Percentiles rank a stretch among this genome's conserved stretches.
Evolutionary conservation across 2,113 vertebrate genomes (phyloP).

Genomic region (Ailurus styani): DNA sequence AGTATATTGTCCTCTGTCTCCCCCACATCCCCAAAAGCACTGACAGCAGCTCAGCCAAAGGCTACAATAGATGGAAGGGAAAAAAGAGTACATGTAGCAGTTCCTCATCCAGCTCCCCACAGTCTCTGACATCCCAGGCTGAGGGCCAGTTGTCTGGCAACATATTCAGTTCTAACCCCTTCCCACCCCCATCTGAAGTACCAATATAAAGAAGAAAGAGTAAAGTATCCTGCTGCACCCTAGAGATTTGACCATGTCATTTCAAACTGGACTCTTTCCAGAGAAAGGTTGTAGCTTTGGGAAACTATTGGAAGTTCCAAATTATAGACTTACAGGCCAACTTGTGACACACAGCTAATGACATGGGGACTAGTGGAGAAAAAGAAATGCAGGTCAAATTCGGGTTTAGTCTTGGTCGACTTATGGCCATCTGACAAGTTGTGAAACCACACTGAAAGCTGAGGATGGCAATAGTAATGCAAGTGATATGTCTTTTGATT

Average conservation of each 20-base stretch:
- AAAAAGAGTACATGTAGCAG: neutral
- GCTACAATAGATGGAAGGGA: neutral
- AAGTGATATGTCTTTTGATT: neutral
- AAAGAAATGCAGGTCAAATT: neutral
- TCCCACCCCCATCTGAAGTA: neutral
- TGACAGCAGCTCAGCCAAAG: too few relatives aligned
- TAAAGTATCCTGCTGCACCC: neutral
- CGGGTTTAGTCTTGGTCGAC: neutral
- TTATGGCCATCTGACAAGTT: neutral
- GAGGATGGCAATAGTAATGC: neutral
- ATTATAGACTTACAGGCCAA: neutral
- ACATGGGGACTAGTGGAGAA: neutral
- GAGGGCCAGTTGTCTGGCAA: neutral
- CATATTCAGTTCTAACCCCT: neutral
- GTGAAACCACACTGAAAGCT: neutral
- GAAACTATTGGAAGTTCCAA: neutral
- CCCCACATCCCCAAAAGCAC: neutral
- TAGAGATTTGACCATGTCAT: neutral
- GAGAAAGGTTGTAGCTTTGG: neutral
- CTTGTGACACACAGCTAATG: neutral
- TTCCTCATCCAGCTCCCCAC: neutral
- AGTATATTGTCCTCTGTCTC: neutral
- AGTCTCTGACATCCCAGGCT: neutral
- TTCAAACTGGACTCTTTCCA: neutral
- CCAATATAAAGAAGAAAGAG: neutral